Percentiles rank a stretch among this genome's conserved stretches.
Conservation (phyloP, 2,888 invertebrate genomes). For the Conus canariensis region DNA sequence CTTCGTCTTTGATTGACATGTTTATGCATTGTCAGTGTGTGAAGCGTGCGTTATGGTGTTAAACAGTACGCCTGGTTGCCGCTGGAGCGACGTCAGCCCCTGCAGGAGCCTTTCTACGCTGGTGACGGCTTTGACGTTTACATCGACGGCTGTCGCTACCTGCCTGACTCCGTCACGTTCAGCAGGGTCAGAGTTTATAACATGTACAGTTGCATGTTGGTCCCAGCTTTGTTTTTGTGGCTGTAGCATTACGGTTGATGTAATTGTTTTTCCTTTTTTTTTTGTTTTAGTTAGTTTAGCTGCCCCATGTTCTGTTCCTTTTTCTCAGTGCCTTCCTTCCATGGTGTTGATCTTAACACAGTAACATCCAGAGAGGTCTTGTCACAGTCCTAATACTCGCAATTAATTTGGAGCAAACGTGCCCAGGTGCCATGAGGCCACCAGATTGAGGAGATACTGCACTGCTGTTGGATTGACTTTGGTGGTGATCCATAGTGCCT, state of each 20-base stretch:
- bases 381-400: too few species aligned
- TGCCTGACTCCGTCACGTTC: constrained; percentile 76
- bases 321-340: background rate
- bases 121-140: constrained; percentile 77
- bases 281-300: too few species aligned
- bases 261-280: background rate
- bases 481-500: too few species aligned
- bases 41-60: background rate
- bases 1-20: too few species aligned
- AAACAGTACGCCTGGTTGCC: constrained; percentile 73
- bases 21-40: too few species aligned
- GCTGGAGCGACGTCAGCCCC: constrained; percentile 65
- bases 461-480: too few species aligned
- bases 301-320: background rate
- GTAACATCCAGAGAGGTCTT: too few species aligned
- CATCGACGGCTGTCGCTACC: constrained; percentile 73
- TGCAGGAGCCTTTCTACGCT: constrained; percentile 69
- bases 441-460: too few species aligned
- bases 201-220: background rate
- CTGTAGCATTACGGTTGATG: background rate
- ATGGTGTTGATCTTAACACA: background rate
- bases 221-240: background rate
- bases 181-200: constrained; percentile 64
- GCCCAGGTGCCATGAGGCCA: too few species aligned
- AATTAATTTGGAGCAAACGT: too few species aligned